A percentile compares a stretch with the other conserved stretches of the same genome.
phyloP scores from a whole-genome alignment of 1,140 invertebrate genomes.

The Ips nitidus region DNA sequence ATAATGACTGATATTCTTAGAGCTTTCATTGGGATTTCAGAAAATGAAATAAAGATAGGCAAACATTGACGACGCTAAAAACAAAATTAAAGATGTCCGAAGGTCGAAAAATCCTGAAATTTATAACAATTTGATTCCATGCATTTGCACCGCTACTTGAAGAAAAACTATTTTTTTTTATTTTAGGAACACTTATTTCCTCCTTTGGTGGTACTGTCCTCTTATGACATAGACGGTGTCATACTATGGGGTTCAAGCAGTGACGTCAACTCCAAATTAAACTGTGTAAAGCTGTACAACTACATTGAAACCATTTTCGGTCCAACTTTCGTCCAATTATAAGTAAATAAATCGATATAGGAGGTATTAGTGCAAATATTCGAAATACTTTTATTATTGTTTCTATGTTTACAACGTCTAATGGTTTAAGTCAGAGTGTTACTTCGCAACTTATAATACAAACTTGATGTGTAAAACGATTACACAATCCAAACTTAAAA shows the following conservation, averaged over 20 bases:
- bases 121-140: too few relatives aligned
- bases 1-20: too few relatives aligned
- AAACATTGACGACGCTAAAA: background rate
- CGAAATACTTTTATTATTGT: too few relatives aligned
- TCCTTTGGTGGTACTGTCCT: slow-evolving; percentile 57
- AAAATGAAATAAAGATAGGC: too few relatives aligned
- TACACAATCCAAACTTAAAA: too few relatives aligned
- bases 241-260: slow-evolving; percentile 75
- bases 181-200: slow-evolving; percentile 61
- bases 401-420: too few relatives aligned
- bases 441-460: too few relatives aligned
- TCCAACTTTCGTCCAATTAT: background rate
- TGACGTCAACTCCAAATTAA: slow-evolving; percentile 65
- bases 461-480: too few relatives aligned
- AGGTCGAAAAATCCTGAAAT: background rate
- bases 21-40: too few relatives aligned
- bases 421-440: too few relatives aligned
- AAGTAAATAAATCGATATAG: too few relatives aligned
- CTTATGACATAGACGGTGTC: slow-evolving; percentile 60
- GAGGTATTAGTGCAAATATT: too few relatives aligned
- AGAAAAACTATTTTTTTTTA: background rate
- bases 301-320: slow-evolving; percentile 55
- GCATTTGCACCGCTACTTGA: background rate
- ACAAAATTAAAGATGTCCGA: background rate
- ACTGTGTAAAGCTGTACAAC: slow-evolving; percentile 61